phyloP scores from a whole-genome alignment of 2,113 vertebrate genomes.

The Aix galericulata region DNA sequence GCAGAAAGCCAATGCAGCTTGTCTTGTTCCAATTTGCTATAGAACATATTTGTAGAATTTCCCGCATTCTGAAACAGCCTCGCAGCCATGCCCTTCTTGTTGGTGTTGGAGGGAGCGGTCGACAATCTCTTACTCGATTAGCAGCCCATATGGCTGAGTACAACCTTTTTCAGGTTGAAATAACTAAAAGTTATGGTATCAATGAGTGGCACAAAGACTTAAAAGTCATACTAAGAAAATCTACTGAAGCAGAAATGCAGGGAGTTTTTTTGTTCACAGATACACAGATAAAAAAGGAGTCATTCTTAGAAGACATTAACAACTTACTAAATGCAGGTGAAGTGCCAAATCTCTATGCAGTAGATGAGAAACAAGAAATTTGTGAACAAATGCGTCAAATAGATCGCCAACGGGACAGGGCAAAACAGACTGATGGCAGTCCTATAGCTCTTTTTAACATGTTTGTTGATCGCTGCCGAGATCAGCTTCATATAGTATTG shows the following conservation, averaged over 20 bases:
- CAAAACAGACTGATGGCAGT: constrained; percentile 89
- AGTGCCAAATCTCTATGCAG: constrained; percentile 88
- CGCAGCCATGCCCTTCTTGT: constrained; percentile 89
- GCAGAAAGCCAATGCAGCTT: constrained; percentile 90
- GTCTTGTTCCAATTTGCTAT: constrained; percentile 91
- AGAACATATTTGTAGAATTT: constrained; percentile 90
- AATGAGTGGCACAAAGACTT: constrained; percentile 89
- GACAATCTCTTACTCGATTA: constrained; percentile 88
- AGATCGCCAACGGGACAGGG: constrained; percentile 84
- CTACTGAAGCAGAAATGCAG: constrained; percentile 82
- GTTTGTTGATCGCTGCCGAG: constrained; percentile 90
- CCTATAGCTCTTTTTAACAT: constrained; percentile 89
- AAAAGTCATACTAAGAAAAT: constrained; percentile 84
- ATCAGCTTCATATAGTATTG: constrained; percentile 88
- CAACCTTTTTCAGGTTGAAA: constrained; percentile 88
- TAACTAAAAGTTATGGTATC: constrained; percentile 86
- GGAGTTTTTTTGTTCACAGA: constrained; percentile 92
- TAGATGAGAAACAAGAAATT: constrained; percentile 90
- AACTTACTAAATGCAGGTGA: constrained; percentile 92
- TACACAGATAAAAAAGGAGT: constrained; percentile 90
- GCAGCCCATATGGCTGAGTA: constrained; percentile 90
- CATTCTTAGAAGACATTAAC: constrained; percentile 90
- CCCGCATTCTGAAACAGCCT: constrained; percentile 90
- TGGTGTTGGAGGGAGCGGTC: constrained; percentile 90
- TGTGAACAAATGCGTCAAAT: constrained; percentile 88